Conservation (phyloP, 23 tunicate species). For the Corella eumyota region DNA sequence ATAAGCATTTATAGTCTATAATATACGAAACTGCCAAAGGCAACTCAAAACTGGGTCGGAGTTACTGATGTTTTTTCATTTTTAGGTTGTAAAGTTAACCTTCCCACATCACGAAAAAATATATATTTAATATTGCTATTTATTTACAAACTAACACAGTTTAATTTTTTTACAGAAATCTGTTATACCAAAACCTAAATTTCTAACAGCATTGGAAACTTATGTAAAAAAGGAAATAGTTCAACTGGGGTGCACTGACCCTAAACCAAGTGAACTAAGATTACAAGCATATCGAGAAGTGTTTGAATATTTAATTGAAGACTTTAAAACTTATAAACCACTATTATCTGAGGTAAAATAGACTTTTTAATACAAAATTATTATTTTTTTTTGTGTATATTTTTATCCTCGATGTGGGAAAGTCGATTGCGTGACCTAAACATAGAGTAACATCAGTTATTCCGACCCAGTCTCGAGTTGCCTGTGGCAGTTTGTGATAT, state of each 20-base stretch:
- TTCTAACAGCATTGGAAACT: slow-evolving; percentile 70
- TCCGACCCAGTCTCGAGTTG: no score
- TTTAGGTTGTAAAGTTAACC: no score
- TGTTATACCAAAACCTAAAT: slow-evolving; percentile 71
- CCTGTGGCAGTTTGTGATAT: no score
- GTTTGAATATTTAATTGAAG: slow-evolving; percentile 91
- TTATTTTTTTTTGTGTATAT: not conserved
- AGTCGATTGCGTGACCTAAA: no score
- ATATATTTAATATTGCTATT: not conserved
- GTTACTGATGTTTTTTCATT: no score
- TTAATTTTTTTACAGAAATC: slow-evolving; percentile 41
- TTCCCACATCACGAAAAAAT: no score
- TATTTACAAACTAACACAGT: not conserved
- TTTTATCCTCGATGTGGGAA: no score
- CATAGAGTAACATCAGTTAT: no score
- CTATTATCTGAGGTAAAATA: slow-evolving; percentile 60
- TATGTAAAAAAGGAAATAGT: slow-evolving; percentile 67
- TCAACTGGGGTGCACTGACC: slow-evolving; percentile 48
- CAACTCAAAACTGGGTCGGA: no score
- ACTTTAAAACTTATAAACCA: slow-evolving; percentile 87
- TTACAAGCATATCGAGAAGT: slow-evolving; percentile 94
- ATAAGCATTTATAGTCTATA: no score
- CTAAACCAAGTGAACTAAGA: slow-evolving; percentile 62
- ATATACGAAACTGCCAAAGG: no score
- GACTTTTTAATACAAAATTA: not conserved